Conservation (phyloP, 2,797 vertebrate genomes). For the Parauchenoglanis ngamensis region DNA sequence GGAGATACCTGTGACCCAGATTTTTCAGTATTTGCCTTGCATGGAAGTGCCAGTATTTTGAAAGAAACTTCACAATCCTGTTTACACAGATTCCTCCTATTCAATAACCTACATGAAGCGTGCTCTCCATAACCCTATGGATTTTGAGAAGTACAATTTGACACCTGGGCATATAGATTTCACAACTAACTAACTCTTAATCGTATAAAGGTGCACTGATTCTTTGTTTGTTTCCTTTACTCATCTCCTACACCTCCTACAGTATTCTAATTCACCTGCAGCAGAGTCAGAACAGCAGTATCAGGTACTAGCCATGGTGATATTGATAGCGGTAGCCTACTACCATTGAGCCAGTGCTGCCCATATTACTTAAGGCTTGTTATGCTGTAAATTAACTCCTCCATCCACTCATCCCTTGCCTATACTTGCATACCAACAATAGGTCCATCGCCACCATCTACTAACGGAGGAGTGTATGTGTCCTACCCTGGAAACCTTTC, state of each 20-base stretch:
- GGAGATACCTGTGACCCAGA: conserved; percentile 45
- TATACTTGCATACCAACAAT: conserved; percentile 9
- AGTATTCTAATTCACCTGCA: conserved; percentile 10
- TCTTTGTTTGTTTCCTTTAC: conserved; percentile 16
- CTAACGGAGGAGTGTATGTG: conserved; percentile 62
- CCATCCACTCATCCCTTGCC: conserved; percentile 22
- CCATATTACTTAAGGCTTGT: not conserved
- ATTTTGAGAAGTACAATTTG: conserved; percentile 6
- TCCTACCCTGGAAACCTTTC: conserved; percentile 88
- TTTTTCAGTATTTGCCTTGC: conserved; percentile 23
- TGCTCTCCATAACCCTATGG: not conserved
- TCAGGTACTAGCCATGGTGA: not conserved
- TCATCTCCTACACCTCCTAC: conserved; percentile 15
- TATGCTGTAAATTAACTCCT: not conserved
- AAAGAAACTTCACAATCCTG: not conserved
- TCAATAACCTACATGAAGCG: conserved; percentile 13
- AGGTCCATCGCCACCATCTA: conserved; percentile 71
- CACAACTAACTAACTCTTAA: not conserved
- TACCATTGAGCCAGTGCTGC: not conserved
- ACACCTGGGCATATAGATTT: conserved; percentile 31
- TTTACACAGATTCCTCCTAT: not conserved
- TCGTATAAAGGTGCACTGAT: not conserved
- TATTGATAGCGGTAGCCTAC: not conserved
- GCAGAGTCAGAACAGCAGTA: conserved; percentile 15
- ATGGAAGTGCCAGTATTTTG: not conserved